Percentiles rank a stretch among this genome's conserved stretches.
Evolutionary conservation across 2,888 invertebrate genomes (phyloP).

Genomic region (Cryptosula pallasiana): DNA sequence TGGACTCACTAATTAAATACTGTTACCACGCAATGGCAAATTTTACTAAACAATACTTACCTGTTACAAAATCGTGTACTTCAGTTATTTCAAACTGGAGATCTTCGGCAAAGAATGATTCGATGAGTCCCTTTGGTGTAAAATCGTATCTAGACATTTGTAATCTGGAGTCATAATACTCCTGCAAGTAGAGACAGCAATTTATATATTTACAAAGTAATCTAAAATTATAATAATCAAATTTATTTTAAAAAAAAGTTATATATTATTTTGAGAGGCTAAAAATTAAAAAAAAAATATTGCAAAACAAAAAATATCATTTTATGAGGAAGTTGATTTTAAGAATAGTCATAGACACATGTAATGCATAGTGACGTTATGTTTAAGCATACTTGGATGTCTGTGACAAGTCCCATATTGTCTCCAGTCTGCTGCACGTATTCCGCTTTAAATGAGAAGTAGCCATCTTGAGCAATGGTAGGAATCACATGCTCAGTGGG

Average conservation of each 20-base stretch:
- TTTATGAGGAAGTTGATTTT: too few relatives aligned
- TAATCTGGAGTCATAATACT: not conserved
- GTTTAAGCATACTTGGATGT: not conserved
- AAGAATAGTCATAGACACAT: too few relatives aligned
- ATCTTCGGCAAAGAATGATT: not conserved
- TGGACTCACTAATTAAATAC: too few relatives aligned
- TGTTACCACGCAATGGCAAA: too few relatives aligned
- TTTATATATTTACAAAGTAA: not conserved
- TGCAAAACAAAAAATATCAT: too few relatives aligned
- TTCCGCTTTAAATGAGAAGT: conserved; percentile 13
- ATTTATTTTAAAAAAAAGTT: too few relatives aligned
- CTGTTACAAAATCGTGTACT: conserved; percentile 12
- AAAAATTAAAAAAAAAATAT: too few relatives aligned
- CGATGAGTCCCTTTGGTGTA: not conserved
- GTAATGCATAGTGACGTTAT: not conserved
- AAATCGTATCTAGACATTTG: not conserved
- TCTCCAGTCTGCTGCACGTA: not conserved
- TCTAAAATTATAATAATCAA: too few relatives aligned
- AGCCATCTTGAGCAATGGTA: not conserved
- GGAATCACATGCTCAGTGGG: not conserved
- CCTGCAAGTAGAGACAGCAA: not conserved
- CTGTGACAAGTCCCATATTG: not conserved
- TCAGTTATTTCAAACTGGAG: not conserved
- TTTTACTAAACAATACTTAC: too few relatives aligned
- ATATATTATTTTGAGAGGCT: too few relatives aligned